Conservation (phyloP, 2,888 invertebrate genomes). For the Tipula unca region DNA sequence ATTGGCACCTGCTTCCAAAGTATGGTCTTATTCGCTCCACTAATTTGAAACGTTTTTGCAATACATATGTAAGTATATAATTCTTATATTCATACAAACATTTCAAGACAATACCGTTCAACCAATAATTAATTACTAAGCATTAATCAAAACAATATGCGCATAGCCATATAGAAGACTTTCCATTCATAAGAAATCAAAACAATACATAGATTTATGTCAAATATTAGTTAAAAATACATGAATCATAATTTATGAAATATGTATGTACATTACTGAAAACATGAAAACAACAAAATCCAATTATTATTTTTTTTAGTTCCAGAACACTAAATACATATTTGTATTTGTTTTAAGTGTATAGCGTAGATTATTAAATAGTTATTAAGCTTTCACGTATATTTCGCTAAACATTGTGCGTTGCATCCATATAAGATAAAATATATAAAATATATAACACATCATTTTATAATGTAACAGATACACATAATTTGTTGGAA, state of each 20-base stretch:
- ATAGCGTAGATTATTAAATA: background rate
- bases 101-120: background rate
- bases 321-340: background rate
- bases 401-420: background rate
- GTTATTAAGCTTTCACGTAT: background rate
- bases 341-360: background rate
- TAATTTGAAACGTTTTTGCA: background rate
- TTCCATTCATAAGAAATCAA: background rate
- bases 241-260: background rate
- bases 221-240: background rate
- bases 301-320: background rate
- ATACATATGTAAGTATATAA: no score
- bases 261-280: background rate
- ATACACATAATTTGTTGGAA: background rate
- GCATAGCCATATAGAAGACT: background rate
- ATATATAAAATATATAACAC: no score
- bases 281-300: background rate
- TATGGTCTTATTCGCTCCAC: background rate
- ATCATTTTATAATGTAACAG: background rate
- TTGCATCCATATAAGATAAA: background rate
- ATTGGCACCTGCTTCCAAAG: background rate
- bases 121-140: background rate
- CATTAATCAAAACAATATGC: background rate
- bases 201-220: background rate
- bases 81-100: background rate